Base-by-base conservation (phyloP, 2,113 vertebrate species). In the Myotis lucifugus region DNA sequence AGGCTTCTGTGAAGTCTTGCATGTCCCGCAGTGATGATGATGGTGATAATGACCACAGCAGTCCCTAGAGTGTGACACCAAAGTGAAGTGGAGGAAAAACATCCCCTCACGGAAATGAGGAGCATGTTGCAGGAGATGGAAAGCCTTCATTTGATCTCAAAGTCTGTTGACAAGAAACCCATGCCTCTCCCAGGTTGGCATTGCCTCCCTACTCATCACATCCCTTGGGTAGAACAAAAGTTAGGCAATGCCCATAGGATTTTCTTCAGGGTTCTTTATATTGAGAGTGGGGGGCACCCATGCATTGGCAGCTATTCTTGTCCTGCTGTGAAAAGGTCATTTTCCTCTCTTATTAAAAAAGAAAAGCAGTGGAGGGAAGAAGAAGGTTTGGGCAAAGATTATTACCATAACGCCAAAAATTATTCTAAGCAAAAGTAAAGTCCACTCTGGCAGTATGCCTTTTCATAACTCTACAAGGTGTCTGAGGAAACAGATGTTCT, bases 1-100 rank as follows among this genome's bases (percentile, higher is more conserved):
- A 93, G 82, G 92, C 90, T 70, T 93, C 88, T 78, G 91, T 94
- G 91, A 66, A 79, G 34, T 97, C 97, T 89, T 50, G 96, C 48
- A 92, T 96, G 76, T 95, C 42, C 23, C 0, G 1, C 70, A 64
- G 64, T 93, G 77, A 96, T 94, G 76, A 95, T 95, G 96, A 73
- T 56, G 96, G 59, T 95, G 73, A 90, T 96, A 50, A 95, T 92
- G 88, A 97, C 93, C 66, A 37, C 89, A 67, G 61, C 87, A 7
- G 88, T 87, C 73, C 95, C 95, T 92, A 91, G 95, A 95, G 34
- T 89, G 23, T 92, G 70, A 96, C 86, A 8, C 54, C 48, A 69
- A 73, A 85, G 72, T n/a, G 66, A 94, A 93, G 72, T 76, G 85
- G 34, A 87, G 46, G 81, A 29, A 85, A 92, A 90, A 86, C 69